Evolutionary conservation across 2,888 invertebrate genomes (phyloP).

Genomic region (Lacanobia wlatinum): DNA sequence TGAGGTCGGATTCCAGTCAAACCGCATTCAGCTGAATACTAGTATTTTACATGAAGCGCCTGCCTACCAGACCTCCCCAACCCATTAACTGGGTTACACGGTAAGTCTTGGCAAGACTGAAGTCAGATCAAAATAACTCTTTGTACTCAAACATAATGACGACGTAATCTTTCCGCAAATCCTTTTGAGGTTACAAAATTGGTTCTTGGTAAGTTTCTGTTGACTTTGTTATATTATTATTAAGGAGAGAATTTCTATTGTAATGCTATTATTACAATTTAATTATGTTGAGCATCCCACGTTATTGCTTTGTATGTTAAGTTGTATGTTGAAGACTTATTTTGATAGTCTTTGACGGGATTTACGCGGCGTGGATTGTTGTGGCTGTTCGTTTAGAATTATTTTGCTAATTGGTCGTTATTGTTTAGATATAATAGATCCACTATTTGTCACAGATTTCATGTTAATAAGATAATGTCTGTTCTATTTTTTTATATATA

Average conservation of each 20-base stretch:
- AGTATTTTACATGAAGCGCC: too few relatives aligned
- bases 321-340: not conserved
- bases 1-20: too few relatives aligned
- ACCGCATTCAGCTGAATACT: too few relatives aligned
- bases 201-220: conserved; percentile 37
- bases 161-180: conserved; percentile 32
- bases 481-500: too few relatives aligned
- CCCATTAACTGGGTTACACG: too few relatives aligned
- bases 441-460: too few relatives aligned
- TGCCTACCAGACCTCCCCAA: too few relatives aligned
- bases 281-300: not conserved
- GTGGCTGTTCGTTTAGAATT: not conserved
- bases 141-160: conserved; percentile 13
- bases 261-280: not conserved
- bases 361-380: not conserved
- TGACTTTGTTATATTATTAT: conserved; percentile 17
- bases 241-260: not conserved
- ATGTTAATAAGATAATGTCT: too few relatives aligned
- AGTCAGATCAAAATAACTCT: not conserved
- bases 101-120: too few relatives aligned
- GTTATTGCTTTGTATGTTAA: not conserved
- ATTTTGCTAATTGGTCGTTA: not conserved
- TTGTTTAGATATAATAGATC: not conserved
- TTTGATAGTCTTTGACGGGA: not conserved
- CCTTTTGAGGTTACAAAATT: conserved; percentile 45